A percentile compares a stretch with the other conserved stretches of the same genome.
Conservation (phyloP, 92 coral and sea anemone species). For the Diadumene lineata region DNA sequence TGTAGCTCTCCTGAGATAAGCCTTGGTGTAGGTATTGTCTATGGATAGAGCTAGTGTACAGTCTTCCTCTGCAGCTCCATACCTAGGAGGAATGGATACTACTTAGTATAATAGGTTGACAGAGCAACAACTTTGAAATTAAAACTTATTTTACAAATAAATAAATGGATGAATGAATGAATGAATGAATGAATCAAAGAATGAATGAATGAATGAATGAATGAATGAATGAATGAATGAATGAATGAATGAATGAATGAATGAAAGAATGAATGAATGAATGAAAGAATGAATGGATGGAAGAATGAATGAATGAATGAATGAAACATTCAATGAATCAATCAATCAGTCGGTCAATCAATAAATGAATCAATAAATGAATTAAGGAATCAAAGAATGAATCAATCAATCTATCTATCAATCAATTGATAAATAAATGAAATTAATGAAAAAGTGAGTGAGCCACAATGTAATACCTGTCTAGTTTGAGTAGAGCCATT, state of each 20-base stretch:
- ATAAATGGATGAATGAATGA: neutral
- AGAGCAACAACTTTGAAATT: too few relatives aligned
- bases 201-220: neutral
- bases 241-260: neutral
- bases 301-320: neutral
- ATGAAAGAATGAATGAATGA: neutral
- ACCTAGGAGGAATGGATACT: constrained; percentile 34
- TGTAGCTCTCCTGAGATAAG: constrained; percentile 80
- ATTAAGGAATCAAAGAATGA: too few relatives aligned
- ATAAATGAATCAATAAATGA: too few relatives aligned
- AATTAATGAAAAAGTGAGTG: too few relatives aligned
- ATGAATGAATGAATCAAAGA: neutral
- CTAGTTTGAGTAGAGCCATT: constrained; percentile 86
- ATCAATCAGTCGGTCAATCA: too few relatives aligned
- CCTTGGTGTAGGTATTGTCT: constrained; percentile 84
- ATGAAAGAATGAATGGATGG: neutral
- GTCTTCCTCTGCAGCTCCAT: constrained; percentile 93
- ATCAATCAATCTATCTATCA: too few relatives aligned
- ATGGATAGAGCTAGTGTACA: constrained; percentile 75
- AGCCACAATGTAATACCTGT: constrained; percentile 45
- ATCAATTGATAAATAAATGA: too few relatives aligned
- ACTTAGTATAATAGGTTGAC: too few relatives aligned
- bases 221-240: neutral
- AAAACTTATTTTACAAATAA: too few relatives aligned
- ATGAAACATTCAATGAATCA: too few relatives aligned